Percentiles rank a stretch among this genome's conserved stretches.
phyloP scores from a whole-genome alignment of 2,888 invertebrate genomes.

The Microdon myrmicae region DNA sequence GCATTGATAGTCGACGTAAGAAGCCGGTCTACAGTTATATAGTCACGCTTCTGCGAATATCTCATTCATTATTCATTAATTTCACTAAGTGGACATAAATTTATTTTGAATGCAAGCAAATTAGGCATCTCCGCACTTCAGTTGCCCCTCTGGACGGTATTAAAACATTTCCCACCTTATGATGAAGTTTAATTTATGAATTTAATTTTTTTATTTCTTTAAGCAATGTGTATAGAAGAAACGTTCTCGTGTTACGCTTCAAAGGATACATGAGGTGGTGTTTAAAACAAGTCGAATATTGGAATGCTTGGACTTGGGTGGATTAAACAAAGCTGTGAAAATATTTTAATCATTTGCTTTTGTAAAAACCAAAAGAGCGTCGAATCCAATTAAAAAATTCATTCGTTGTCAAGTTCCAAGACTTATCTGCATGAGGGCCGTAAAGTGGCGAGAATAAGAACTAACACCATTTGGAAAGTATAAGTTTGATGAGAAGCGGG shows the following conservation, averaged over 20 bases:
- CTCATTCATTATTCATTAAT: neutral
- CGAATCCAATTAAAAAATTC: slow-evolving; percentile 31
- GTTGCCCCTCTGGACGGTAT: neutral
- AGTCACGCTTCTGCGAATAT: too few species aligned
- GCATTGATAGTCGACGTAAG: too few species aligned
- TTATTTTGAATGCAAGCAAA: slow-evolving; percentile 10
- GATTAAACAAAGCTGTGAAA: neutral
- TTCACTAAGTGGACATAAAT: slow-evolving; percentile 1
- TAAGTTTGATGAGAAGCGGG: too few species aligned
- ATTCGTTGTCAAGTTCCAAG: slow-evolving; percentile 1
- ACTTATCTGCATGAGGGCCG: too few species aligned
- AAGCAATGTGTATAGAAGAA: too few species aligned
- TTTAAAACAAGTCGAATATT: too few species aligned
- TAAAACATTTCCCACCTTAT: neutral
- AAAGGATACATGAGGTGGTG: too few species aligned
- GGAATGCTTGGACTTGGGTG: too few species aligned
- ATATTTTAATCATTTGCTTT: slow-evolving; percentile 19
- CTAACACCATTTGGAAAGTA: too few species aligned
- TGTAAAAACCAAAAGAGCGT: slow-evolving; percentile 20
- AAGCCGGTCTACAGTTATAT: too few species aligned
- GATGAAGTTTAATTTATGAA: slow-evolving; percentile 2
- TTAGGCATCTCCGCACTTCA: neutral
- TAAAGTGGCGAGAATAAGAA: too few species aligned
- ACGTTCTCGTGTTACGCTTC: too few species aligned
- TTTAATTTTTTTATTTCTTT: slow-evolving; percentile 5